A percentile compares a stretch with the other conserved stretches of the same genome.
phyloP scores from a whole-genome alignment of 2,888 invertebrate species.

The Stratiomys singularior region DNA sequence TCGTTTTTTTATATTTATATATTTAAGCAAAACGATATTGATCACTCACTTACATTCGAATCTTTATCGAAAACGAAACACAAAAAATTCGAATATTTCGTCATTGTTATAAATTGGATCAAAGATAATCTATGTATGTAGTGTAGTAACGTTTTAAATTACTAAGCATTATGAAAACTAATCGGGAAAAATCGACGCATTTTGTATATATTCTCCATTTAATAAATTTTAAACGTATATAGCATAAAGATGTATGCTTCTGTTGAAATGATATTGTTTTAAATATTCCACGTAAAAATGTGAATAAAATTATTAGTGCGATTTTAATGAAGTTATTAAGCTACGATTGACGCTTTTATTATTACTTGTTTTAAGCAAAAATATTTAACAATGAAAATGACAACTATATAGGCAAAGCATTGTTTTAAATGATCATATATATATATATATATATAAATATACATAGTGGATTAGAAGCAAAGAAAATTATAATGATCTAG shows the following conservation, averaged over 20 bases:
- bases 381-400: conserved; percentile 15
- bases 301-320: conserved; percentile 13
- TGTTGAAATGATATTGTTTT: conserved; percentile 15
- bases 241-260: conserved; percentile 8
- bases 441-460: not conserved
- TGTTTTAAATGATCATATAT: conserved; percentile 17
- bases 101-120: no score
- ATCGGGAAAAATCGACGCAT: no score
- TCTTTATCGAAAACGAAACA: no score
- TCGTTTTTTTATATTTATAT: no score
- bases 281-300: not conserved
- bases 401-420: not conserved
- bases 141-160: no score
- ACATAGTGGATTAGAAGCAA: not conserved
- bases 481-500: not conserved
- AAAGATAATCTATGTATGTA: no score
- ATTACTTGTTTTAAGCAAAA: conserved; percentile 43
- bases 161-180: no score
- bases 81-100: no score
- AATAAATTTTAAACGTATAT: not conserved
- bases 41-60: no score
- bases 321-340: conserved; percentile 33
- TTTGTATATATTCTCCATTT: not conserved
- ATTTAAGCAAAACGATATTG: no score
- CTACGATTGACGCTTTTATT: conserved; percentile 39